These are phyloP conservation scores for Pseudoatta argentina DNA, from an alignment of 1,140 invertebrate species.

Conservation along the genomic window DNA sequence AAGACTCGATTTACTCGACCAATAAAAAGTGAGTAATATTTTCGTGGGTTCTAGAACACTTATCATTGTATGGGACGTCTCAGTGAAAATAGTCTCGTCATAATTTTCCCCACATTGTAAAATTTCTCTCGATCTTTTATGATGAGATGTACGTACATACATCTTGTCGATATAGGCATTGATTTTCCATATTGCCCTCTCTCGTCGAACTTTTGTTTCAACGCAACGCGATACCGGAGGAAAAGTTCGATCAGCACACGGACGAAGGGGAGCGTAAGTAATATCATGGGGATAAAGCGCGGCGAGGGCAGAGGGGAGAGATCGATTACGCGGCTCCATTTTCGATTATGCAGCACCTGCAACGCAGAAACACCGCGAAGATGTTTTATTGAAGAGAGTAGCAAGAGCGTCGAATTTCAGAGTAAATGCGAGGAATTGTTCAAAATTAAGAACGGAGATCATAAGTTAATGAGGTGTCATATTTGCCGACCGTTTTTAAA, in stretches of 20 bases:
- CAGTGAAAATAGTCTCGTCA: not conserved
- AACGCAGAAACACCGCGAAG: constrained; percentile 43
- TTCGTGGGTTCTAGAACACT: not conserved
- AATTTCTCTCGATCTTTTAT: constrained; percentile 23
- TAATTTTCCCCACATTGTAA: not conserved
- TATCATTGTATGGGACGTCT: too few relatives aligned
- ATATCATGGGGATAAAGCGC: constrained; percentile 48
- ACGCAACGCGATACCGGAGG: constrained; percentile 40
- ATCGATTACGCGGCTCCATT: constrained; percentile 59
- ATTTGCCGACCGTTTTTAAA: constrained; percentile 18
- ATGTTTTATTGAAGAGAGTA: constrained; percentile 52
- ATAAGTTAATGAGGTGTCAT: constrained; percentile 42
- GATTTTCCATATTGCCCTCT: constrained; percentile 49
- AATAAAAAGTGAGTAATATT: not conserved
- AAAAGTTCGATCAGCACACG: constrained; percentile 47
- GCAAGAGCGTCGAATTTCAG: constrained; percentile 33
- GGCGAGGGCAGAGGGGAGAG: constrained; percentile 18
- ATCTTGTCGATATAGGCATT: constrained; percentile 39
- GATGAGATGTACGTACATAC: constrained; percentile 20
- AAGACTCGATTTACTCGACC: not conserved
- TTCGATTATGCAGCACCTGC: constrained; percentile 60
- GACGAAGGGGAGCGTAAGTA: constrained; percentile 18
- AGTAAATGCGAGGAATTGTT: constrained; percentile 37
- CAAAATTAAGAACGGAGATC: constrained; percentile 48
- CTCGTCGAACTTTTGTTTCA: constrained; percentile 56